Base-by-base conservation (phyloP, 2,113 vertebrate species). In the Athene cunicularia region DNA sequence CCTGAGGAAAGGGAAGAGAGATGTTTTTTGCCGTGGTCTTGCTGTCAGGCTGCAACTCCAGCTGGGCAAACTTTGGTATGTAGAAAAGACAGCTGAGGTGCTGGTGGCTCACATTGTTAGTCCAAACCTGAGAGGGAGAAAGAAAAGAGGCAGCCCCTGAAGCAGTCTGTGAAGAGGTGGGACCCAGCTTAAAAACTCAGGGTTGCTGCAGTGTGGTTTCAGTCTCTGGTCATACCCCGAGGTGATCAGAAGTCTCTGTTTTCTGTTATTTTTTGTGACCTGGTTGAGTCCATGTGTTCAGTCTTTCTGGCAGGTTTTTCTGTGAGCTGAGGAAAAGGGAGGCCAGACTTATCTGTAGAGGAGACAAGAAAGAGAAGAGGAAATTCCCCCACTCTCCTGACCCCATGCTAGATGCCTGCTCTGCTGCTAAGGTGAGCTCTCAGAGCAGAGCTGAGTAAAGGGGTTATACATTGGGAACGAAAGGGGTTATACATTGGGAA, bases 401-500 rank as follows among this genome's bases (percentile, higher is more conserved):
- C 24, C 14, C 21, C 39, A 19, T 1, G 0, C 20, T 41, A 16
- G 53, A 41, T 80, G 11, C 21, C 53, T 0, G 1, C 39, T 55
- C 28, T 41, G 13, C 43, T 66, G 39, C 39, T 58, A 13, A 13
- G 5, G 1, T 33, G 21, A 58, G n/a, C 35, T 92, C 30, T 62
- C 24, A 47, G 39, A 45, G 47, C 24, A 86, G 68, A 41, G 53
- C 45, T 23, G 19, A 26, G 45, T 39, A 35, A 83, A 67, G 28
- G 16, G 11, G 0, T 35, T 41, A 13, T 12, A 12, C 5, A 1
- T 7, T 43, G 32, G 28, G 14, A 94, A 58, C 14, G 8, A 35
- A 83, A 67, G 28, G 16, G 11, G 0, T 35, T 41, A 13, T 12
- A 12, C 5, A 1, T 6, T 43, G 32, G 28, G 14, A 94, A 58